Evolutionary conservation across 2,797 vertebrate genomes (phyloP).

Genomic region (Thamnophis elegans): DNA sequence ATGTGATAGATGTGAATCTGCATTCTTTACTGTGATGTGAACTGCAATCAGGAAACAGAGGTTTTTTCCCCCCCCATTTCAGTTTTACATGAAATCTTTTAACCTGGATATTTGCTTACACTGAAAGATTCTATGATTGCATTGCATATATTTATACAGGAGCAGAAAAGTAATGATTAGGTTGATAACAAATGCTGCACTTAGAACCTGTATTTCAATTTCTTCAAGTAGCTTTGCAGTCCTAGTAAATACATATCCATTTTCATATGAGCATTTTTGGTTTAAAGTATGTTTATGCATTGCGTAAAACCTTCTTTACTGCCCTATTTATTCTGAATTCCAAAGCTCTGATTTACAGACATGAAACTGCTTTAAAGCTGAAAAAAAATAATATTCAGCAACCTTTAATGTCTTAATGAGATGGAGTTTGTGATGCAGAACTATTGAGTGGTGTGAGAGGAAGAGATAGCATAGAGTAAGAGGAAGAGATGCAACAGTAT

Average conservation of each 20-base stretch:
- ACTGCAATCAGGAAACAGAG: neutral
- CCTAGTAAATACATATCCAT: neutral
- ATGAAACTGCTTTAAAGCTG: neutral
- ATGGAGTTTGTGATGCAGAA: neutral
- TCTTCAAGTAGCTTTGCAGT: neutral
- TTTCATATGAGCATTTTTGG: neutral
- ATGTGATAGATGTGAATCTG: neutral
- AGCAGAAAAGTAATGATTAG: neutral
- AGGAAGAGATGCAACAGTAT: neutral
- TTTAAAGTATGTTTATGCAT: neutral
- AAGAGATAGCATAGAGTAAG: neutral
- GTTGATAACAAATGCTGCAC: neutral
- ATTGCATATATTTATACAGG: slow-evolving; percentile 1
- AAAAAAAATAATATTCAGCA: neutral
- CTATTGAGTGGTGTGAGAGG: neutral
- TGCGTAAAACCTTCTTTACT: neutral
- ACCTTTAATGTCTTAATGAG: neutral
- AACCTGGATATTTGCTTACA: slow-evolving; percentile 9
- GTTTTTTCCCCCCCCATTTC: slow-evolving; percentile 16
- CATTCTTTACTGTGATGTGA: slow-evolving; percentile 2
- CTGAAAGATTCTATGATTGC: neutral
- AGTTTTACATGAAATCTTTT: slow-evolving; percentile 23
- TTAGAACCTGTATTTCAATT: neutral
- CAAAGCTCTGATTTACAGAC: neutral
- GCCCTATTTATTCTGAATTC: neutral